These are phyloP conservation scores for Hyphantria cunea DNA, from an alignment of 1,140 invertebrate species.

Conservation along the genomic window DNA sequence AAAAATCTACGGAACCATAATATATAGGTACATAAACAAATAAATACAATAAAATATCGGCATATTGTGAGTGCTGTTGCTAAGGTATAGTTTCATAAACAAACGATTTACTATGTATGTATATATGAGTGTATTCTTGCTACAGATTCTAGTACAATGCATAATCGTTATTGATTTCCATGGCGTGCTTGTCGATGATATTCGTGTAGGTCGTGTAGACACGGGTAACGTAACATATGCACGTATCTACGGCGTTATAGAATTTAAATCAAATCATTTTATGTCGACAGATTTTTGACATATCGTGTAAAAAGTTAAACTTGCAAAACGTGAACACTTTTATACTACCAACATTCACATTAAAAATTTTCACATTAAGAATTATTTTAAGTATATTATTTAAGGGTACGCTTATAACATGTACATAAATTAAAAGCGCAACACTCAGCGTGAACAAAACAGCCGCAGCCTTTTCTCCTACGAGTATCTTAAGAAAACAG, in stretches of 20 bases:
- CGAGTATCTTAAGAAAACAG: conserved; percentile 17
- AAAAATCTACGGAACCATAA: conserved; percentile 16
- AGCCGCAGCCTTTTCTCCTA: conserved; percentile 37
- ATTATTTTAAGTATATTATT: conserved; percentile 7
- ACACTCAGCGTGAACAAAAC: conserved; percentile 37
- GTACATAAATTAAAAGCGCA: conserved; percentile 26
- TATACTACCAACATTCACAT: conserved; percentile 21
- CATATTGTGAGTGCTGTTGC: conserved; percentile 24
- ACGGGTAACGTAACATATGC: conserved; percentile 15
- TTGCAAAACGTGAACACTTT: conserved; percentile 13
- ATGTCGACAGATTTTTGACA: conserved; percentile 13
- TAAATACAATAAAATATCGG: conserved; percentile 13
- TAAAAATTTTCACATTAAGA: conserved; percentile 1
- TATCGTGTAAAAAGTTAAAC: conserved; percentile 19
- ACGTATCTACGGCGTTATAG: conserved; percentile 14
- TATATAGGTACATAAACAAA: not conserved
- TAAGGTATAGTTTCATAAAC: conserved; percentile 24
- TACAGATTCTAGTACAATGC: conserved; percentile 24
- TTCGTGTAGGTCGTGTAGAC: conserved; percentile 37
- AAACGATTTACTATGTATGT: conserved; percentile 16
- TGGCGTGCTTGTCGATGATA: conserved; percentile 43
- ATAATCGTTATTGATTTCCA: conserved; percentile 36
- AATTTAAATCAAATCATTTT: conserved; percentile 14
- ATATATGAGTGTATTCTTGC: conserved; percentile 20
- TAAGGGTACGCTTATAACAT: not conserved